Evolutionary conservation across 2,888 invertebrate species (phyloP), one percentile per base, ranked within the genome.

Genomic region (Tenthredo mesomela): DNA sequence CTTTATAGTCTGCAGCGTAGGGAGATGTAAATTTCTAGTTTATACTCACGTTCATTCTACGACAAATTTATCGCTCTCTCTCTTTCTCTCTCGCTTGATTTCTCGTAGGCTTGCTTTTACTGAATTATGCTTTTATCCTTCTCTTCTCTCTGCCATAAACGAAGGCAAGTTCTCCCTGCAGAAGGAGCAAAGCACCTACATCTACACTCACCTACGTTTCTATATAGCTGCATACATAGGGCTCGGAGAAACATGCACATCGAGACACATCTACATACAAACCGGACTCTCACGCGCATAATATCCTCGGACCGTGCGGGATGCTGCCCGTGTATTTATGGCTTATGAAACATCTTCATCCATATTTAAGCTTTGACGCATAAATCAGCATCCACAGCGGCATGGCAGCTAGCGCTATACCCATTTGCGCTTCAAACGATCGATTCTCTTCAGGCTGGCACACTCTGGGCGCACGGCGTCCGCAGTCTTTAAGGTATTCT

Each of bases 331-430:
- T 77, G 88, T 90, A 89, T 90, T 89, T 89, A 89, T 89, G 89
- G 88, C 88, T 88, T 88, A 88, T 87, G 89, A 87, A 89, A 90
- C 89, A 89, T 90, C 90, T 90, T 89, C 90, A 90, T 90, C 89
- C 89, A 89, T 90, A 89, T 90, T 90, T 90, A 90, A 89, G 88
- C 87, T 87, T 87, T 86, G 88, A 88, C 89, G 85, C 88, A 90
- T 90, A 90, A 90, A 90, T 90, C 90, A 90, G 85, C 78, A 78
- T 85, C 88, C 87, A 87, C 88, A 87, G 87, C 86, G 88, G 58
- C 86, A 87, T 85, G 87, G 88, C 87, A 87, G 83, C 75, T 71
- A 47, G 47, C 47, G 67, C 61, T 80, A 84, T 85, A n/a, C 43
- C 82, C 83, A 85, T 70, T 70, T 67, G 84, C 71, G 84, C 84